Conservation (phyloP, 2,113 vertebrate species). For the Varanus komodoensis region DNA sequence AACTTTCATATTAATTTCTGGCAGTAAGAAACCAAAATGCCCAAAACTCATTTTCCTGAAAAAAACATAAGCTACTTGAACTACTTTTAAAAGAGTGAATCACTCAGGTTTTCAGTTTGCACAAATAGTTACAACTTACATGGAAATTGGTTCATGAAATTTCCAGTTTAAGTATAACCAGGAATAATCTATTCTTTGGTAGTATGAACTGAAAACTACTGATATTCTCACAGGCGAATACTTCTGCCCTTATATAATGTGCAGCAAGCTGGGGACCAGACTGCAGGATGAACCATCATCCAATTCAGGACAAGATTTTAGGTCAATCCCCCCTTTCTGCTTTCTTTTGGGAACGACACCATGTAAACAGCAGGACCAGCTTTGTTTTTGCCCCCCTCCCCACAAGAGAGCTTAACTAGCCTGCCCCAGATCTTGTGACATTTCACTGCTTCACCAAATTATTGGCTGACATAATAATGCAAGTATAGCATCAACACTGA, state of each 20-base stretch:
- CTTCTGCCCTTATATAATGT: not conserved
- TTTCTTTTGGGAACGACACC: not conserved
- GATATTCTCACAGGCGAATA: not conserved
- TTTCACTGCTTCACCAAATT: constrained; percentile 26
- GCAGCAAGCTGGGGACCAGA: not conserved
- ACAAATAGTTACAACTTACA: constrained; percentile 1
- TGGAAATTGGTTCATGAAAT: not conserved
- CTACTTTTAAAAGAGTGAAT: not conserved
- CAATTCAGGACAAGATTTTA: not conserved
- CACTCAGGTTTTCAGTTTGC: not conserved
- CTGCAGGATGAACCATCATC: not conserved
- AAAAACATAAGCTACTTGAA: not conserved
- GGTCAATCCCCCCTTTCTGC: not conserved
- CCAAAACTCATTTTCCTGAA: not conserved
- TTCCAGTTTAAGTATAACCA: not conserved
- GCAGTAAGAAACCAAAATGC: not conserved
- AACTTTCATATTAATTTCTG: not conserved
- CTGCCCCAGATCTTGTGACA: constrained; percentile 24
- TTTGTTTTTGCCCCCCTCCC: not conserved
- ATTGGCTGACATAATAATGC: constrained; percentile 22
- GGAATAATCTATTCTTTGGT: not conserved
- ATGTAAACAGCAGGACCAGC: not conserved
- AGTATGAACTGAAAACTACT: not conserved
- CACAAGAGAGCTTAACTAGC: not conserved
- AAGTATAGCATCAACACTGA: not conserved